Evolutionary conservation across 2,888 invertebrate genomes (phyloP).

Genomic region (Sussaba pulchella): DNA sequence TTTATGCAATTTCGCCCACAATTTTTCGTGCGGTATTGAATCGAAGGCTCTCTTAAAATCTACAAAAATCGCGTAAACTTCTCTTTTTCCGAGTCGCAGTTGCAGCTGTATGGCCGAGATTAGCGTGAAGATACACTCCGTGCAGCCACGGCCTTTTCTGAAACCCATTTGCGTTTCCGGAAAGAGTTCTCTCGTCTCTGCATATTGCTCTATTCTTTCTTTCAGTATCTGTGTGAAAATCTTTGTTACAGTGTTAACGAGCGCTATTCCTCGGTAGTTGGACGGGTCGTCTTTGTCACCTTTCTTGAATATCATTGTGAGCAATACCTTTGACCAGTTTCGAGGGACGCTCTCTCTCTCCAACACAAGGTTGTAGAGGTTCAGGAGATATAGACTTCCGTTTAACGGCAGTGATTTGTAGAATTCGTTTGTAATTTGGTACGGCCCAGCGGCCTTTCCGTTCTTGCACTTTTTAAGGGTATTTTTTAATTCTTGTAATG

Average conservation of each 20-base stretch:
- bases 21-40: conserved; percentile 25
- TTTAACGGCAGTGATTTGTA: conserved; percentile 35
- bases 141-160: conserved; percentile 22
- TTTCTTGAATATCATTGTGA: conserved; percentile 67
- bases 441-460: conserved; percentile 31
- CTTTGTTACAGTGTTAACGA: conserved; percentile 66
- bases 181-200: conserved; percentile 39
- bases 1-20: conserved; percentile 50
- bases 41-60: conserved; percentile 61
- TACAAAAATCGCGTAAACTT: conserved; percentile 56
- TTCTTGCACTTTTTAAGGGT: conserved; percentile 18
- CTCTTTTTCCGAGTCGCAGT: conserved; percentile 24
- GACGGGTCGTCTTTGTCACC: conserved; percentile 59
- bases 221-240: conserved; percentile 64
- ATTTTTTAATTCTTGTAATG: conserved; percentile 23
- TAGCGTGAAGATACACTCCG: conserved; percentile 66
- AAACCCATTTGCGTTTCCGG: conserved; percentile 60
- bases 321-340: conserved; percentile 31
- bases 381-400: conserved; percentile 28
- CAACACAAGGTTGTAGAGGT: conserved; percentile 47
- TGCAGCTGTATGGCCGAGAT: conserved; percentile 48
- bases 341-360: conserved; percentile 25
- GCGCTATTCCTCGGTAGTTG: conserved; percentile 70
- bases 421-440: conserved; percentile 45
- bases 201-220: conserved; percentile 54